These are phyloP conservation scores for Bergia sp. DNA, from an alignment of 92 coral and sea anemone genomes.

Conservation along the genomic window DNA sequence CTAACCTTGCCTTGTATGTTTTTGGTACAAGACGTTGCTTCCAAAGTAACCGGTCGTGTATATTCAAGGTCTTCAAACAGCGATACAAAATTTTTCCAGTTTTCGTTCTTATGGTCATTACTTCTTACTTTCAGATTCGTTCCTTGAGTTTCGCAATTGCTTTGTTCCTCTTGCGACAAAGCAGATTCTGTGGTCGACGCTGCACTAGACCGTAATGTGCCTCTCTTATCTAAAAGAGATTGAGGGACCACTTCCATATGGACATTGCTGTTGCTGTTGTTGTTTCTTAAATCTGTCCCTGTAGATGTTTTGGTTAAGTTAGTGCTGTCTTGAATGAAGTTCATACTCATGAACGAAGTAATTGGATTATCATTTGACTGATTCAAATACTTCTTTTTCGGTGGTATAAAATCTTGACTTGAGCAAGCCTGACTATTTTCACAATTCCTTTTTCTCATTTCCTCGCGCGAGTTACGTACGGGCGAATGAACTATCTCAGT, in stretches of 20 bases:
- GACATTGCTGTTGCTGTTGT: neutral
- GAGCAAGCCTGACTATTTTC: neutral
- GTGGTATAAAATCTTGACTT: neutral
- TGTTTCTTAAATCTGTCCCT: neutral
- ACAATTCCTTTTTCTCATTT: neutral
- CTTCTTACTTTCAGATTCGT: neutral
- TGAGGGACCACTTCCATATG: neutral
- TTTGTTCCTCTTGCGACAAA: neutral
- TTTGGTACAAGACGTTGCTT: neutral
- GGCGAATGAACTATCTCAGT: neutral
- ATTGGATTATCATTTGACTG: neutral
- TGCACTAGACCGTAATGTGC: neutral
- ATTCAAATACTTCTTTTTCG: neutral
- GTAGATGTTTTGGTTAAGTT: neutral
- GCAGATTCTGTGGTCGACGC: neutral
- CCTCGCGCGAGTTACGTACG: neutral
- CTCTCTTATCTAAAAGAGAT: neutral
- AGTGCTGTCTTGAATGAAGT: neutral
- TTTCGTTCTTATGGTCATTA: neutral
- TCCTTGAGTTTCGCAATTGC: neutral
- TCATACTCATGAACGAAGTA: neutral
- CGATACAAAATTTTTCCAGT: neutral
- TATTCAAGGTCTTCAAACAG: neutral
- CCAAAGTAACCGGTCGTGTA: neutral
- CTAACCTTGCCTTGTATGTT: constrained; percentile 22